Base-by-base conservation (phyloP, 1,140 invertebrate genomes). In the Monochamus saltuarius region DNA sequence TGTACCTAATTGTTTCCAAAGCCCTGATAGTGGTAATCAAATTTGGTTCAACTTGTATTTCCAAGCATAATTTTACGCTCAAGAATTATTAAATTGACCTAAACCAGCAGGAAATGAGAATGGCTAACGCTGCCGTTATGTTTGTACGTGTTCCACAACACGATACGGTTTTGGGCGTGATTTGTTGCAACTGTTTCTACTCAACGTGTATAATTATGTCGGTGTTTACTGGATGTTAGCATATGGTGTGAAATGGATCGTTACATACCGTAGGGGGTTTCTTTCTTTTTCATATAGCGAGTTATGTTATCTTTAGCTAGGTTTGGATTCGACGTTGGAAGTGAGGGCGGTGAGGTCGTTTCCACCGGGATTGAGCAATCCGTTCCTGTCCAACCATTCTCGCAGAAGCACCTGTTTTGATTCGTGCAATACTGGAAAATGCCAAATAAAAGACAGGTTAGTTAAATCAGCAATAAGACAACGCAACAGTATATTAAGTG, bases 331-430 rank as follows among this genome's bases (percentile, higher is more conserved):
- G 78, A 70, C 62, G 79, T 77, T 51, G 81, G 77, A 50, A 79
- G 78, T 73, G 77, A 78, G 67, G 74, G 76, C 56, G 82, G 76
- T 42, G 84, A 83, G 13, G 86, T 82, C 40, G 88, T 82, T 66
- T 87, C 82, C 62, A 87, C 83, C 65, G 84, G 81, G 59, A 89
- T 84, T 39, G 92, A 94, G 80, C 96, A 98, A 79, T 97, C 94
- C 2, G 84, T 77, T 17, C 94, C 94, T 34, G 84, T 87, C 93
- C 92, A 98, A 47, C 94, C 94, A 50, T 80, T 77, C 68, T 91
- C 81, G 81, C 97, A 99, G 73, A 91, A 89, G 78, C 97, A 98
- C 64, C 88, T 90, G 77, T 95, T 95, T 39, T 87, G 80, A 76
- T 97, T 98, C 1, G 95, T 95, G 78, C 97, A 99, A 46, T 90